A percentile compares a stretch with the other conserved stretches of the same genome.
phyloP scores from a whole-genome alignment of 2,888 invertebrate species.

The Dasypolia templi region DNA sequence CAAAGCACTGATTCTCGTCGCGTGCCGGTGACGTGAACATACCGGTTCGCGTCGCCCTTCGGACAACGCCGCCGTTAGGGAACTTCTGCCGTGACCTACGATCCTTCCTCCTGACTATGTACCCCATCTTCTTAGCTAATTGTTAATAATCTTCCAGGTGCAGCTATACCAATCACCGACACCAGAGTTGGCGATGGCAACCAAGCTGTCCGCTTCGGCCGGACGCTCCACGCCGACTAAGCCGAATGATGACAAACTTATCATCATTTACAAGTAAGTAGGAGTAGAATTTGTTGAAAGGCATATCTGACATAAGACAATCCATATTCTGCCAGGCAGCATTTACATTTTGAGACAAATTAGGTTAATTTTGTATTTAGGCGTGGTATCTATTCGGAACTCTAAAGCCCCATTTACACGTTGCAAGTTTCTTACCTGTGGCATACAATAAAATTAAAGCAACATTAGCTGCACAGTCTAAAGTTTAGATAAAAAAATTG shows the following conservation, averaged over 20 bases:
- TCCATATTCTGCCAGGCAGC: background rate
- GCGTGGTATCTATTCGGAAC: background rate
- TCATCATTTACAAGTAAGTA: slow-evolving; percentile 95
- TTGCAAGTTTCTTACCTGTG: too few species aligned
- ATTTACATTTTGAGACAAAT: too few species aligned
- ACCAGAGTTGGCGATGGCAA: slow-evolving; percentile 94
- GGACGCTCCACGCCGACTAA: slow-evolving; percentile 91
- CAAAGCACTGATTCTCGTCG: too few species aligned
- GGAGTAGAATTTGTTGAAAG: background rate
- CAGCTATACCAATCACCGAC: slow-evolving; percentile 96
- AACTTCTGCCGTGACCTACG: too few species aligned
- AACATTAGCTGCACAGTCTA: too few species aligned
- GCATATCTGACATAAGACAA: background rate
- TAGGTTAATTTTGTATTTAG: too few species aligned
- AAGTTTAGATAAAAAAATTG: too few species aligned
- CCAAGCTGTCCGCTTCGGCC: slow-evolving; percentile 92
- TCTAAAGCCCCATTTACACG: too few species aligned
- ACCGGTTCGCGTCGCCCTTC: too few species aligned
- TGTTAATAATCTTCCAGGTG: slow-evolving; percentile 85
- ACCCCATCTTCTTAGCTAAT: slow-evolving; percentile 19
- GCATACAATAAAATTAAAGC: too few species aligned
- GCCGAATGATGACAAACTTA: slow-evolving; percentile 94
- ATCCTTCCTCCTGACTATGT: background rate
- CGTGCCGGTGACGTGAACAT: too few species aligned
- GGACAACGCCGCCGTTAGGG: too few species aligned